Base-by-base conservation (phyloP, 1,140 invertebrate species). In the Rhopalosiphum padi region DNA sequence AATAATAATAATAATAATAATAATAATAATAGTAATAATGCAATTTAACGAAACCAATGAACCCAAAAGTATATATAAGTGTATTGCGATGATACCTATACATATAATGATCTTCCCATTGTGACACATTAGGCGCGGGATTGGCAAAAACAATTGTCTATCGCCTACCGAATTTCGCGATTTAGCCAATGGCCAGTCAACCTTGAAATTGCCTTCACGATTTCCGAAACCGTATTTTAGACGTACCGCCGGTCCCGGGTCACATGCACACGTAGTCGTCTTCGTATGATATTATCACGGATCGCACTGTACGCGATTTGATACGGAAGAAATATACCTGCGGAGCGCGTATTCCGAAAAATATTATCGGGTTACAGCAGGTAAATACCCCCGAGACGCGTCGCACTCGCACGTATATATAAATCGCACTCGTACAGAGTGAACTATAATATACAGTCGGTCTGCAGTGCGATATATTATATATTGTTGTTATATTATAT, bases 51-150 rank as follows among this genome's bases (percentile, higher is more conserved):
- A 41, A 85, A 85, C 4, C 83, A 41, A 41, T 85, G 83, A 85
- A 85, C 83, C 41, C 83, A 85, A 85, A 85, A 85, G 37, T 85
- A 83, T 83, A 83, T 83, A 83, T 41, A n/a, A 68, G 11, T 68
- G n/a, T 68, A 68, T 68, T n/a, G 30, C 23, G 25, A 77, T 35
- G 25, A 77, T 35, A 8, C 48, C 48, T 51, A n/a, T 77, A n/a
- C 30, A 77, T 35, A n/a, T 83, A 83, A 41, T 83, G 22, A 41
- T 25, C 37, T 85, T 25, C 83, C 83, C 35, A 85, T 85, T 85
- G 83, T 85, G 37, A 41, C 83, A 41, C 83, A 85, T 85, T 25
- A 85, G 22, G 83, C 41, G 37, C 83, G 83, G 83, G 23, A 43
- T 85, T 41, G 83, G 41, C 35, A 85, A 85, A 41, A 85, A 41